These are phyloP conservation scores for Microplitis demolitor DNA, from an alignment of 1,140 invertebrate species.

Conservation along the genomic window DNA sequence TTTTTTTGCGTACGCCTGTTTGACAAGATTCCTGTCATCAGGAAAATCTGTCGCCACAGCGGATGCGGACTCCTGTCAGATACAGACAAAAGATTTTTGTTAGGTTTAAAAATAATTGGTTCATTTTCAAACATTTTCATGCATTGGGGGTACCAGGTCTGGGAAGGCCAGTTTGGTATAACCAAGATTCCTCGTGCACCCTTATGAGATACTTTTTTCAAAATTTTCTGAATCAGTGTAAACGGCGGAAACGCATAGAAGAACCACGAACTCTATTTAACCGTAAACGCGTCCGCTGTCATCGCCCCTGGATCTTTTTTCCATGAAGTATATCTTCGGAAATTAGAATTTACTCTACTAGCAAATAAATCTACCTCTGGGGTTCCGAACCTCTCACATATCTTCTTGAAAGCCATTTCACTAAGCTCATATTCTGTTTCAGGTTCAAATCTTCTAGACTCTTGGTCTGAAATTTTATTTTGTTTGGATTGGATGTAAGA, in stretches of 20 bases:
- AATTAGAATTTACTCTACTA: no score
- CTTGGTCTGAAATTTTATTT: no score
- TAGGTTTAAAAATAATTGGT: conserved; percentile 13
- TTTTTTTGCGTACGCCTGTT: conserved; percentile 29
- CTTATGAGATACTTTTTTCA: conserved; percentile 22
- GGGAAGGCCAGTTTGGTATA: conserved; percentile 21
- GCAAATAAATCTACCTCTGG: no score
- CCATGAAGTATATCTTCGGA: no score
- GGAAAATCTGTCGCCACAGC: conserved; percentile 33
- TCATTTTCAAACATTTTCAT: conserved; percentile 10
- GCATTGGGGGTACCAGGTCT: conserved; percentile 18
- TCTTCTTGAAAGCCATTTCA: no score
- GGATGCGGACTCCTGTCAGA: conserved; percentile 33
- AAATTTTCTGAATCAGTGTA: not conserved
- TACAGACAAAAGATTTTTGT: conserved; percentile 2
- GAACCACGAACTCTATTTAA: no score
- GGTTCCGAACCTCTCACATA: no score
- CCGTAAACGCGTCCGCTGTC: no score
- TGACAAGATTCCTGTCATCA: conserved; percentile 39
- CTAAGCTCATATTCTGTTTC: no score
- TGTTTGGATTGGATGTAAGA: no score
- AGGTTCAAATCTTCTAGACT: no score
- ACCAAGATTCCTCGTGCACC: conserved; percentile 19
- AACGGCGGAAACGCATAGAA: conserved; percentile 30
- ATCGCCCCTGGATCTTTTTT: no score